These are phyloP conservation scores for Brachionus paranguensis DNA, from an alignment of 1,140 invertebrate species.

Conservation along the genomic window DNA sequence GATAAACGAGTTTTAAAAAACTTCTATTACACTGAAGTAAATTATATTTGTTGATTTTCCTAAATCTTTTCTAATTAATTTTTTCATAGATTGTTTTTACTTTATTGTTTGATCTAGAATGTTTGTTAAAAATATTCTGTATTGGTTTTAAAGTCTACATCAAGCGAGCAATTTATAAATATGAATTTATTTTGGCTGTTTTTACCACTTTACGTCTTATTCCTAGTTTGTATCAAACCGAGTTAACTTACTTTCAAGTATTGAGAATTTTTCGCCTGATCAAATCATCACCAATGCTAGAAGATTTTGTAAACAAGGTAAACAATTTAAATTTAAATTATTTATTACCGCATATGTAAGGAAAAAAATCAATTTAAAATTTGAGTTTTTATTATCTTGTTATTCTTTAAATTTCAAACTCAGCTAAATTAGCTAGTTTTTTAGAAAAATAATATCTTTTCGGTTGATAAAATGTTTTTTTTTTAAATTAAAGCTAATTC, in stretches of 20 bases:
- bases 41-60: background rate
- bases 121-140: conserved; percentile 94
- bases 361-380: too few relatives aligned
- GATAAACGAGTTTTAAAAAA: conserved; percentile 52
- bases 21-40: conserved; percentile 78
- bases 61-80: conserved; percentile 41
- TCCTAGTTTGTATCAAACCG: conserved; percentile 75
- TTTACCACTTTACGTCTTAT: conserved; percentile 92
- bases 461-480: too few relatives aligned
- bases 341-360: background rate
- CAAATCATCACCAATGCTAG: conserved; percentile 94
- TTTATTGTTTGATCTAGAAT: conserved; percentile 86
- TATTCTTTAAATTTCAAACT: too few relatives aligned
- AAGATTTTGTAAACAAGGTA: conserved; percentile 96
- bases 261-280: conserved; percentile 86
- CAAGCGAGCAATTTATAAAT: conserved; percentile 93
- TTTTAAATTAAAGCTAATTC: too few relatives aligned
- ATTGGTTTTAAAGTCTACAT: conserved; percentile 87
- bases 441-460: too few relatives aligned
- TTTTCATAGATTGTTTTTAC: conserved; percentile 75
- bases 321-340: background rate
- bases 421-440: too few relatives aligned
- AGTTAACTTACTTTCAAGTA: conserved; percentile 92
- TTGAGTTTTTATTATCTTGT: too few relatives aligned
- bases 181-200: conserved; percentile 85